phyloP scores from a whole-genome alignment of 2,113 vertebrate species.

The Hippocampus barbouri region DNA sequence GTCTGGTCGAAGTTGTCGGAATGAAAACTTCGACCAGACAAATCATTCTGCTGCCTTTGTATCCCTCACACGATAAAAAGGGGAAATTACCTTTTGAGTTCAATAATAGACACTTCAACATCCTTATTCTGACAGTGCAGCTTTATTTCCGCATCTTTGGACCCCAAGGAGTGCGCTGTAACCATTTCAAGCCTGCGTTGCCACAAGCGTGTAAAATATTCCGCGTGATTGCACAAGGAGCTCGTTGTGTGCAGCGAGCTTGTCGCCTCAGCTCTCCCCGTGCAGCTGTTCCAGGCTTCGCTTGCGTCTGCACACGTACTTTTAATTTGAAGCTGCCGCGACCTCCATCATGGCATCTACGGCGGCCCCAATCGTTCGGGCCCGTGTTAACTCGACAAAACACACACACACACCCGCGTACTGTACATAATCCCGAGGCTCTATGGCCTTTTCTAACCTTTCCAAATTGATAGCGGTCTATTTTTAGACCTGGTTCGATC shows the following conservation, averaged over 20 bases:
- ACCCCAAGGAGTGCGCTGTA: not conserved
- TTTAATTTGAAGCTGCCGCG: slow-evolving; percentile 53
- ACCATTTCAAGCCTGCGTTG: too few relatives aligned
- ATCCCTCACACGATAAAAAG: not conserved
- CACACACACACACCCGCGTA: not conserved
- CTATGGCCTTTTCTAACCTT: not conserved
- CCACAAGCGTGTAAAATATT: slow-evolving; percentile 22
- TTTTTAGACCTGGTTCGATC: slow-evolving; percentile 51
- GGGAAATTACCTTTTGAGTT: not conserved
- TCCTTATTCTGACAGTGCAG: too few relatives aligned
- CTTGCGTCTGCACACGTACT: slow-evolving; percentile 24
- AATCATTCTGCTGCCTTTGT: not conserved
- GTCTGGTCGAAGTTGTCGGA: too few relatives aligned
- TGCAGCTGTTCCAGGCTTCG: slow-evolving; percentile 31
- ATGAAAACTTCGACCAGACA: too few relatives aligned
- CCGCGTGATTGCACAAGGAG: slow-evolving; percentile 31
- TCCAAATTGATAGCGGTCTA: slow-evolving; percentile 32
- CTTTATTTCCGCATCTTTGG: not conserved
- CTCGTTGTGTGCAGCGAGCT: slow-evolving; percentile 26
- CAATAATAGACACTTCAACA: not conserved
- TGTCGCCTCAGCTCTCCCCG: slow-evolving; percentile 15
- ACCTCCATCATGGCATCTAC: slow-evolving; percentile 49
- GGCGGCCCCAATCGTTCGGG: slow-evolving; percentile 41
- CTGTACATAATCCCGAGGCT: slow-evolving; percentile 9
- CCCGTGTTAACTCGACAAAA: slow-evolving; percentile 55